These are phyloP conservation scores for Choristoneura fumiferana DNA, from an alignment of 1,140 invertebrate genomes.

Conservation along the genomic window DNA sequence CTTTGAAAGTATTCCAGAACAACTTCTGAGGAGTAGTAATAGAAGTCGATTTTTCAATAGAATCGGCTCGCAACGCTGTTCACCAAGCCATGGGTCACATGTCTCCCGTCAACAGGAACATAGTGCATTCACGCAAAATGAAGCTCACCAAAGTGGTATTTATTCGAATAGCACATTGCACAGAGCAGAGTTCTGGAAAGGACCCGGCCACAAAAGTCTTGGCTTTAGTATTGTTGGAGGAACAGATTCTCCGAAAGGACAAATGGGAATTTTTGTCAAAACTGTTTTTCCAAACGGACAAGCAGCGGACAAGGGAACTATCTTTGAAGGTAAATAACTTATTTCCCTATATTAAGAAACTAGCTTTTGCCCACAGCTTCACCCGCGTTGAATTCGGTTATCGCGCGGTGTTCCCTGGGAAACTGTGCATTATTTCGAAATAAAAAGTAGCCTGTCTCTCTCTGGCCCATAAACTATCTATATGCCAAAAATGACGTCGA, in stretches of 20 bases:
- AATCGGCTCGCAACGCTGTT: conserved; percentile 64
- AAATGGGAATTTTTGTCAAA: conserved; percentile 95
- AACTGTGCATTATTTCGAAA: too few relatives aligned
- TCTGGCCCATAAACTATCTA: too few relatives aligned
- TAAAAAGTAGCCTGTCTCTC: too few relatives aligned
- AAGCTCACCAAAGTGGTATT: conserved; percentile 38
- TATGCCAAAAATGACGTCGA: too few relatives aligned
- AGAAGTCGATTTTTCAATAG: conserved; percentile 66
- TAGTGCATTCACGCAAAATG: conserved; percentile 36
- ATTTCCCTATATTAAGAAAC: too few relatives aligned
- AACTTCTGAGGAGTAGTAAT: conserved; percentile 54
- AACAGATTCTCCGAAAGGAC: conserved; percentile 91
- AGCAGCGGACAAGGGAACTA: conserved; percentile 88
- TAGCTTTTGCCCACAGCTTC: too few relatives aligned
- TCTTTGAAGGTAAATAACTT: conserved; percentile 92
- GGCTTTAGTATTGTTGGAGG: conserved; percentile 96
- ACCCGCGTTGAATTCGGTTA: too few relatives aligned
- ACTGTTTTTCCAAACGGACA: conserved; percentile 93
- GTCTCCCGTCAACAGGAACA: conserved; percentile 59
- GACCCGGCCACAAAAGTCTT: conserved; percentile 89
- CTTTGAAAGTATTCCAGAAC: conserved; percentile 73
- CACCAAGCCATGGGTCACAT: conserved; percentile 48
- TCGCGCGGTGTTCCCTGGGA: too few relatives aligned
- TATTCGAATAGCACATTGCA: conserved; percentile 57
- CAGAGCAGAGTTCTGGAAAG: conserved; percentile 86